Evolutionary conservation across 2,113 vertebrate genomes (phyloP).

Genomic region (Istiophorus platypterus): DNA sequence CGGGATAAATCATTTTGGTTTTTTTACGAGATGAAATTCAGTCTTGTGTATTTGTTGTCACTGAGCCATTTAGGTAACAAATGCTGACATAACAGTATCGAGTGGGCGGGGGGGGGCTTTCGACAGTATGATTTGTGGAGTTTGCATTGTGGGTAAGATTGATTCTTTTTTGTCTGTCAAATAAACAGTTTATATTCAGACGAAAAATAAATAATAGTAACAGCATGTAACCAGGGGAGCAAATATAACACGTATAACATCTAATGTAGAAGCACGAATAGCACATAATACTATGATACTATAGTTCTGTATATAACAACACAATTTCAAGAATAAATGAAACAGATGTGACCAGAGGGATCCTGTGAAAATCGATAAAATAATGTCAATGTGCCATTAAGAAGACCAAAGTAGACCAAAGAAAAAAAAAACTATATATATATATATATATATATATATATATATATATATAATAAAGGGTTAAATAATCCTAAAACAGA

Average conservation of each 20-base stretch:
- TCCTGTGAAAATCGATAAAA: neutral
- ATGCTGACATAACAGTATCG: neutral
- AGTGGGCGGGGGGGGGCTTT: neutral
- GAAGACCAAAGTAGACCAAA: neutral
- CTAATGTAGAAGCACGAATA: neutral
- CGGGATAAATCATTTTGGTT: neutral
- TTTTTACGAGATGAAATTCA: neutral
- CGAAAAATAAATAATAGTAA: no score
- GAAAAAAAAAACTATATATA: neutral
- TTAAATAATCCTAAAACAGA: neutral
- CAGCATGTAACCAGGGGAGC: neutral
- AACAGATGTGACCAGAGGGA: neutral
- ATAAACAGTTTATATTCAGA: no score
- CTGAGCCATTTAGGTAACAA: neutral
- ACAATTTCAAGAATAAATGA: neutral
- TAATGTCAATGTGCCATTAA: neutral
- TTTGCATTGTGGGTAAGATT: neutral
- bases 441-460: no score
- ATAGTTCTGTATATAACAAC: neutral
- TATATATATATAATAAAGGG: no score
- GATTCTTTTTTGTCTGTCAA: no score
- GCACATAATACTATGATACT: neutral
- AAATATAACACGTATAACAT: neutral
- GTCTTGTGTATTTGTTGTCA: conserved; percentile 2
- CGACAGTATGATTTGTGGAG: neutral